Base-by-base conservation (phyloP, 2,888 invertebrate genomes). In the Cecidostiba fungosa region DNA sequence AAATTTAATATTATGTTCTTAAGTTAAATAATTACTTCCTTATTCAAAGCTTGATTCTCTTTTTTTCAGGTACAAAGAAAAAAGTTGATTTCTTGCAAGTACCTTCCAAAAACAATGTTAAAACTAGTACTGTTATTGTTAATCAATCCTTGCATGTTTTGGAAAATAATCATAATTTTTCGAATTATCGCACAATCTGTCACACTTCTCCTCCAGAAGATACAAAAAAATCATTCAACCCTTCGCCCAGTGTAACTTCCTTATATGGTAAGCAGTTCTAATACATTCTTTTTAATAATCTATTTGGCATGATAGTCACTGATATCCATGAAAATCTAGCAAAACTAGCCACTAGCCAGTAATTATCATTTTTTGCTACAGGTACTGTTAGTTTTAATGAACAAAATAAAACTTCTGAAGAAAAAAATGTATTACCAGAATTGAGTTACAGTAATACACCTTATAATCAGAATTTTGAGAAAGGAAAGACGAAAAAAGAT, bases 161-260 rank as follows among this genome's bases (percentile, higher is more conserved):
- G 16, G 88, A 91, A 47, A 91, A 91, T 43, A 91, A 91, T 88
- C 91, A 92, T n/a, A 90, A 91, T 82, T 91, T 91, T 26, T 91
- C 92, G 47, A 90, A 89, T 90, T 91, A 92, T 88, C 90, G 91
- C 39, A 90, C 90, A 77, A 91, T 92, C 77, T 91, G 91, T 59
- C 92, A 92, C 88, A 91, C 93, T 54, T 91, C 39, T 19, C 36
- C 92, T 77, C 91, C 92, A 1, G 91, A 92, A 23, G 93, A 92
- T 87, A 86, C 90, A 26, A 92, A 92, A 70, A 92, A 91, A 69
- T 91, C 88, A 85, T 91, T 92, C 32, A 90, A 88, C 86, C 90
- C 90, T 59, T 77, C 89, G 39, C 84, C 89, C 16, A 93, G 91
- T 89, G 91, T 92, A 85, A 90, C 90, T 80, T 91, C 91, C 84